Conservation (phyloP, 2,113 vertebrate species). For the Myiagra hebetior region DNA sequence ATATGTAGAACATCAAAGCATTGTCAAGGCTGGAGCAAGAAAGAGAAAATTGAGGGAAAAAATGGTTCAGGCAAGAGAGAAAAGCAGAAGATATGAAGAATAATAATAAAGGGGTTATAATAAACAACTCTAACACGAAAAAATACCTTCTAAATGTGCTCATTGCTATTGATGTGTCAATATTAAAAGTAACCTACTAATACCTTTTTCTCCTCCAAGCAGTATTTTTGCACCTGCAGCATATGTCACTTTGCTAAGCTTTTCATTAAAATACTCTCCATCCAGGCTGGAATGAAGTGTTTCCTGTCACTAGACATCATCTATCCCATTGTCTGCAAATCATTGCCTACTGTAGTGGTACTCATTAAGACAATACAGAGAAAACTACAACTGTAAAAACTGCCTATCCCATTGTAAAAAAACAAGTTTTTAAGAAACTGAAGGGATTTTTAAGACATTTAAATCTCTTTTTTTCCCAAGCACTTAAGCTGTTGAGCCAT, state of each 20-base stretch:
- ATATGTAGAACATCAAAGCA: not conserved
- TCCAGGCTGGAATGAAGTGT: not conserved
- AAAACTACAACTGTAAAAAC: not conserved
- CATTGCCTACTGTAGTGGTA: not conserved
- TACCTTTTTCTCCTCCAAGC: not conserved
- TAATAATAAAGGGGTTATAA: not conserved
- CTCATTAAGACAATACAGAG: not conserved
- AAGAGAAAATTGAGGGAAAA: not conserved
- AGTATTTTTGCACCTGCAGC: not conserved
- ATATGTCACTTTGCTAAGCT: not conserved
- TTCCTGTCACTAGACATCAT: not conserved
- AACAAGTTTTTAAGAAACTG: not conserved
- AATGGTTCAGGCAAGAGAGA: not conserved
- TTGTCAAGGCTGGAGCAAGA: not conserved
- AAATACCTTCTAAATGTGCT: not conserved
- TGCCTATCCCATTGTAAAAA: not conserved
- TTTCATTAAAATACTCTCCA: not conserved
- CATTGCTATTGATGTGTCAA: not conserved
- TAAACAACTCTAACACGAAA: fast-evolving
- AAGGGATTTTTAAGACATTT: not conserved
- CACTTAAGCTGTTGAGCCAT: not conserved
- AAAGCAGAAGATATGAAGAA: not conserved
- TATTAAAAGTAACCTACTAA: not conserved
- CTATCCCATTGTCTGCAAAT: not conserved
- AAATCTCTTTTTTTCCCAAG: not conserved